phyloP scores from a whole-genome alignment of 2,797 vertebrate species.

The Thamnophis elegans region DNA sequence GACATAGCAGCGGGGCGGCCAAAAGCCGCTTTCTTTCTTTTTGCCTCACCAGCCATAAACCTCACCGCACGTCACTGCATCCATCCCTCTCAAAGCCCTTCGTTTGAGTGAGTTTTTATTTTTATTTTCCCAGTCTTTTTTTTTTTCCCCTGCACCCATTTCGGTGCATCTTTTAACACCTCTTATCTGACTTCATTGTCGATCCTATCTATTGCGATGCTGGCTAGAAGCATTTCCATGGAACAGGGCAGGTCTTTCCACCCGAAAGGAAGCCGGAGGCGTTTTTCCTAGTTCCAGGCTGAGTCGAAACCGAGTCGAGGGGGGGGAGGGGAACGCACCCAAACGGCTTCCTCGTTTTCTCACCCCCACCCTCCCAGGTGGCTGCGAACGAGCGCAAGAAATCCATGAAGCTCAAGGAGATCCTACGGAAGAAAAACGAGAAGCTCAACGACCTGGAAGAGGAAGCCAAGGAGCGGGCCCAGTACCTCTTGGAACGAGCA shows the following conservation, averaged over 20 bases:
- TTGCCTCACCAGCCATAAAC: no score
- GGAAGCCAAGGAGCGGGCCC: conserved; percentile 73
- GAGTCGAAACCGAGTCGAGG: accelerated
- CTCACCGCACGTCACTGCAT: no score
- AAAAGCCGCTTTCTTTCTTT: no score
- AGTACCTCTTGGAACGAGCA: conserved; percentile 75
- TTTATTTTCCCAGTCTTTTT: background rate
- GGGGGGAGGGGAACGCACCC: accelerated
- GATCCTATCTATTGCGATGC: no score
- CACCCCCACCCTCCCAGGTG: conserved; percentile 60
- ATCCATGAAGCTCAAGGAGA: conserved; percentile 70
- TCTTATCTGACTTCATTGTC: background rate
- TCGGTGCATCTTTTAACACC: background rate
- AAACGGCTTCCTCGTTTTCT: background rate
- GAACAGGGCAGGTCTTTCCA: background rate
- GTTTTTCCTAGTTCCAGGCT: background rate
- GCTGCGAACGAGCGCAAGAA: conserved; percentile 73
- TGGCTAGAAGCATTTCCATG: background rate
- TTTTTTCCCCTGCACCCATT: background rate
- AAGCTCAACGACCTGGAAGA: conserved; percentile 79
- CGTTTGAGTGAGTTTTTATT: no score
- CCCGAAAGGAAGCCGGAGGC: background rate
- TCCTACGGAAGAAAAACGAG: conserved; percentile 67
- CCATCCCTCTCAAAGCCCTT: background rate
- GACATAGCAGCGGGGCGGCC: no score